phyloP scores from a whole-genome alignment of 2,113 vertebrate genomes.

The Tringa solitaria region DNA sequence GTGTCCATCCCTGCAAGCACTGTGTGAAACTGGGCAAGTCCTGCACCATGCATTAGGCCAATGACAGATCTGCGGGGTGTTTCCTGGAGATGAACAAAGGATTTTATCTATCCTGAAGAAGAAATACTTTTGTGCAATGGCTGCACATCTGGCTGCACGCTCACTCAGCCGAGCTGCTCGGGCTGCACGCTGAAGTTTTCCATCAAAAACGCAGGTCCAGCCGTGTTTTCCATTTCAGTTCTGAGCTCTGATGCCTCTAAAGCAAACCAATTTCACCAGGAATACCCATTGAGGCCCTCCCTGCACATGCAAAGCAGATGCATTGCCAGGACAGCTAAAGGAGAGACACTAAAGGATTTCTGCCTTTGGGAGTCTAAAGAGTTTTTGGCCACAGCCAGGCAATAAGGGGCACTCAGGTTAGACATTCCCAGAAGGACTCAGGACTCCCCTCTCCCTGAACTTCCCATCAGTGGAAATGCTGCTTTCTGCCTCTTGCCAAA shows the following conservation, averaged over 20 bases:
- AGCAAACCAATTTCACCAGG: neutral
- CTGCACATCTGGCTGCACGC: neutral
- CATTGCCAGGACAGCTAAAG: neutral
- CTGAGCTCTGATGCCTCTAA: neutral
- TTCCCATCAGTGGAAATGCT: neutral
- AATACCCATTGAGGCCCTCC: neutral
- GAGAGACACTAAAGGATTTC: neutral
- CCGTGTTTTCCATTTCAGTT: neutral
- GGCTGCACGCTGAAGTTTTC: neutral
- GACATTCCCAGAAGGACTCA: neutral
- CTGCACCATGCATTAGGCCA: accelerated
- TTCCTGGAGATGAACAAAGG: neutral
- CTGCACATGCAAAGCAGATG: neutral
- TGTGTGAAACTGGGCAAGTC: neutral
- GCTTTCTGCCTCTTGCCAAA: neutral
- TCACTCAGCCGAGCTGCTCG: neutral
- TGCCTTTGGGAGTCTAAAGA: neutral
- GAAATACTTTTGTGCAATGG: neutral
- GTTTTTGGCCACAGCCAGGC: neutral
- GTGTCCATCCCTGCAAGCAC: neutral
- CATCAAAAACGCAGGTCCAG: neutral
- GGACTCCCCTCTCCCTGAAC: neutral
- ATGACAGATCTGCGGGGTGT: neutral
- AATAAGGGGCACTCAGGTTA: neutral
- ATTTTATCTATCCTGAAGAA: neutral